phyloP scores from a whole-genome alignment of 2,113 vertebrate genomes.

The Myanophis thanlyinensis region DNA sequence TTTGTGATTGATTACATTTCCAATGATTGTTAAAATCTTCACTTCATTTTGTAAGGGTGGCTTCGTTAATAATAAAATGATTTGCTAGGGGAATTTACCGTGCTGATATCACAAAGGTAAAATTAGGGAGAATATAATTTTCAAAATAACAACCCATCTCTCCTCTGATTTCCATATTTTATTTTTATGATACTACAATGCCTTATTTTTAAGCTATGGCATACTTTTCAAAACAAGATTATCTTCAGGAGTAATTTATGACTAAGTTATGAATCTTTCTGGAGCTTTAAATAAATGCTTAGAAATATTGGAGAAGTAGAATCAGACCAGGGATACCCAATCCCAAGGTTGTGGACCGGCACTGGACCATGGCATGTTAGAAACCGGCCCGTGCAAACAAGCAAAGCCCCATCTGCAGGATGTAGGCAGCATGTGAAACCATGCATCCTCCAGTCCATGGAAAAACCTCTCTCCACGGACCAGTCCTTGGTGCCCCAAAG shows the following conservation, averaged over 20 bases:
- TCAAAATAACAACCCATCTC: constrained; percentile 58
- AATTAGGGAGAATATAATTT: constrained; percentile 41
- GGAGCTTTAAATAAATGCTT: constrained; percentile 31
- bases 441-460: not conserved
- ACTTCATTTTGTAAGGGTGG: not conserved
- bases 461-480: not conserved
- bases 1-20: not conserved
- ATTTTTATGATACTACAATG: constrained; percentile 5
- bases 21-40: not conserved
- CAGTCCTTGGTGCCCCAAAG: not conserved
- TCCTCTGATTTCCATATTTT: constrained; percentile 59
- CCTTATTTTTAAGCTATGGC: constrained; percentile 64
- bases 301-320: not conserved
- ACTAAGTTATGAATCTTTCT: constrained; percentile 29
- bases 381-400: not conserved
- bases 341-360: not conserved
- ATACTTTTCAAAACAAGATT: constrained; percentile 49
- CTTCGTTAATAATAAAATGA: constrained; percentile 12
- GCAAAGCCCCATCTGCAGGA: not conserved
- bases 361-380: not conserved
- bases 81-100: constrained; percentile 41
- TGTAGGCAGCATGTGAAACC: not conserved
- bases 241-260: constrained; percentile 48
- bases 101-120: constrained; percentile 36
- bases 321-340: not conserved